Evolutionary conservation across 2,113 vertebrate species (phyloP).

Genomic region (Misgurnus anguillicaudatus): DNA sequence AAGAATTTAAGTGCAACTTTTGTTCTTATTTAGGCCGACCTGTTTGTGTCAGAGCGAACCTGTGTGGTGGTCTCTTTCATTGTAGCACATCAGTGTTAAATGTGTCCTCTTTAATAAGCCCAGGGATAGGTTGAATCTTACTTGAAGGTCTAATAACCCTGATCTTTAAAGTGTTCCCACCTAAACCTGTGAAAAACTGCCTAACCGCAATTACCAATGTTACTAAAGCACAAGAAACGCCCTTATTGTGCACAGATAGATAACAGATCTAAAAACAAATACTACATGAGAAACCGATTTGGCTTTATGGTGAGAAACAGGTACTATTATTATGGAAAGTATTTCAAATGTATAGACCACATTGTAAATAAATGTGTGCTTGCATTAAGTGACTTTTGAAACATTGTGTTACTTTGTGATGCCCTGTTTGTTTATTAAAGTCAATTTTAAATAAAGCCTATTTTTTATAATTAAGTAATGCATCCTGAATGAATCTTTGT

Average conservation of each 20-base stretch:
- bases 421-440: neutral
- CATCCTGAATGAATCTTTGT: too few species aligned
- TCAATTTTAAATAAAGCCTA: constrained; percentile 21
- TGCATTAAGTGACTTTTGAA: constrained; percentile 16
- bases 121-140: neutral
- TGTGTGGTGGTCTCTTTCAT: neutral
- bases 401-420: neutral
- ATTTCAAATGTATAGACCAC: neutral
- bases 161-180: too few species aligned
- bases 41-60: neutral
- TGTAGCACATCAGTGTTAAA: constrained; percentile 13
- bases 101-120: neutral
- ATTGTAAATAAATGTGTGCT: neutral
- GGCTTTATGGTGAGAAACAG: neutral
- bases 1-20: neutral
- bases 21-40: neutral
- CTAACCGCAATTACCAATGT: neutral
- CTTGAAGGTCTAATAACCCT: neutral
- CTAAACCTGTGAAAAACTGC: neutral
- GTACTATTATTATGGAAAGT: neutral
- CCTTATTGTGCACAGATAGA: neutral
- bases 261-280: too few species aligned
- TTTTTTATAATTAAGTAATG: neutral
- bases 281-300: neutral
- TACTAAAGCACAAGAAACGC: neutral